These are phyloP conservation scores for Synanthedon tipuliformis DNA, from an alignment of 2,888 invertebrate species.

Conservation along the genomic window DNA sequence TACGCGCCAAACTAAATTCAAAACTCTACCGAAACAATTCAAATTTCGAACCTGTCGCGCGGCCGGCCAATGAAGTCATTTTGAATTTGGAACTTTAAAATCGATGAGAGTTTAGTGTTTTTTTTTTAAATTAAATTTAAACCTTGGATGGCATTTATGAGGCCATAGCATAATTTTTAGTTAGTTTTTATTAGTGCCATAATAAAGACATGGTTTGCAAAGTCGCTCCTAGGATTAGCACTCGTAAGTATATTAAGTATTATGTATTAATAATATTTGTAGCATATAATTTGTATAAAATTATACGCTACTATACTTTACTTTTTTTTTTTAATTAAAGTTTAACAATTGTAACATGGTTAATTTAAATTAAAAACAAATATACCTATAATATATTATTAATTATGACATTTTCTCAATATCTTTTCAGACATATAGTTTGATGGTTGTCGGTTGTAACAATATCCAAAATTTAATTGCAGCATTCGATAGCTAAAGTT, in stretches of 20 bases:
- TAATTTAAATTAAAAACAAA: no score
- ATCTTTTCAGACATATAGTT: no score
- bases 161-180: constrained; percentile 4
- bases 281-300: no score
- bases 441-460: no score
- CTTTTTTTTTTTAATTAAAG: no score
- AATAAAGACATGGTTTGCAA: constrained; percentile 41
- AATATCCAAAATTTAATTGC: no score
- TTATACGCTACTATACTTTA: no score
- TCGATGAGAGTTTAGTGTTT: background rate
- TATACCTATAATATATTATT: no score
- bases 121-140: constrained; percentile 6
- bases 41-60: background rate
- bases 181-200: constrained; percentile 10
- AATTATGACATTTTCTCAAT: no score
- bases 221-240: constrained; percentile 35
- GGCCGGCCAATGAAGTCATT: constrained; percentile 3
- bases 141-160: constrained; percentile 6
- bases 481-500: no score
- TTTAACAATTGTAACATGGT: no score
- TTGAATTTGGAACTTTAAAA: constrained; percentile 8
- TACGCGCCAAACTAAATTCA: background rate
- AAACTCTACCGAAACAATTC: background rate
- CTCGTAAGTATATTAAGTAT: constrained; percentile 29
- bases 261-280: no score